Base-by-base conservation (phyloP, 2,113 vertebrate species). In the Scalopus aquaticus region DNA sequence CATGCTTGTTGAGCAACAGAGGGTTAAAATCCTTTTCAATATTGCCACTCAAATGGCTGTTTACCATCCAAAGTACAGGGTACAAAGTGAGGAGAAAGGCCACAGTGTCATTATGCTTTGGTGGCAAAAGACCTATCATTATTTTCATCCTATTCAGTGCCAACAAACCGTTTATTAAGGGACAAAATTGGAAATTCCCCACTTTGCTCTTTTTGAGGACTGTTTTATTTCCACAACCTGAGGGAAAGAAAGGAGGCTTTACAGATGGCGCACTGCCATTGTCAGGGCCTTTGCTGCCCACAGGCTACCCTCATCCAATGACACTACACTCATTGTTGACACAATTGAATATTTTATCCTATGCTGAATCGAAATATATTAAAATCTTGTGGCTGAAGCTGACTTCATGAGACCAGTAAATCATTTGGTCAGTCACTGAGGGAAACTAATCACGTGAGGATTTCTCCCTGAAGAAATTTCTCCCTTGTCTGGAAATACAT, bases 31-130 rank as follows among this genome's bases (percentile, higher is more conserved):
- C 39, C 74, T 74, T 96, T 96, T 77, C 69, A 93, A 88, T 91
- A 88, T 81, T 74, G 35, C 86, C 82, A 93, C 69, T 93, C 85
- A 91, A 89, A 95, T 94, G 85, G 89, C 77, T 96, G 93, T 95
- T 96, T 96, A 82, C 88, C 78, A 86, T 96, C 78, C 85, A 97
- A 96, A 97, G 95, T 97, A 89, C 91, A 96, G 89, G 91, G 91
- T 94, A 91, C 97, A 95, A 78, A 91, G 62, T 60, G 70, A 93
- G 58, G 69, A 86, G 91, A 95, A 96, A 94, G 93, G 96, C 73
- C 85, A 89, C n/a, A 32, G 58, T 94, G 95, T 95, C 95, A 96
- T 96, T 96, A 95, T 89, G 70, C 86, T 94, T 89, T 95, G 88
- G 93, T 96, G 74, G 93, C 90, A 97, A 96, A 95, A 78, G 82